A percentile compares a stretch with the other conserved stretches of the same genome.
phyloP scores from a whole-genome alignment of 2,113 vertebrate species.

The Phasianus colchicus region DNA sequence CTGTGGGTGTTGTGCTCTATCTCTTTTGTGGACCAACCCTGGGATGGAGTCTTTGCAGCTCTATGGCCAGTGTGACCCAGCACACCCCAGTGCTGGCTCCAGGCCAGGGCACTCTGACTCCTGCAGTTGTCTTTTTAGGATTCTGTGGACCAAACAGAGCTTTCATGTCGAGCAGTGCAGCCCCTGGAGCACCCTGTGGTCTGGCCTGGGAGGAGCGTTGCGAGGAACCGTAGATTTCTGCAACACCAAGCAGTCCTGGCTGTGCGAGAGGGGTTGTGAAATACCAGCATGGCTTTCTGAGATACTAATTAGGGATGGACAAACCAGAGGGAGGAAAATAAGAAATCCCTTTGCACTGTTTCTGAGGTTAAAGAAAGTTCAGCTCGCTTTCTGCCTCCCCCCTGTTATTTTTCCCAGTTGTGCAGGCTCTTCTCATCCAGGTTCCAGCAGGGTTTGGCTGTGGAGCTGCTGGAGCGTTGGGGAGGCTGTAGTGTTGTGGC shows the following conservation, averaged over 20 bases:
- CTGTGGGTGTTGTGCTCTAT: not conserved
- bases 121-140: not conserved
- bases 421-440: not conserved
- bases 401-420: not conserved
- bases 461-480: not conserved
- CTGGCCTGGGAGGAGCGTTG: not conserved
- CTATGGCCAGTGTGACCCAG: fast-evolving
- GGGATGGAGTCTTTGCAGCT: not conserved
- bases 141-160: not conserved
- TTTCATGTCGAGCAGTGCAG: not conserved
- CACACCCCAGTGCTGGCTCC: not conserved
- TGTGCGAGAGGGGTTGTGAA: not conserved
- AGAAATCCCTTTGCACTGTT: slow-evolving; percentile 55
- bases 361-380: slow-evolving; percentile 52
- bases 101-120: not conserved
- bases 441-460: not conserved
- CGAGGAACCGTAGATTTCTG: not conserved
- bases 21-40: fast-evolving
- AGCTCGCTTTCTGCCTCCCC: not conserved
- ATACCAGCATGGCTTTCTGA: not conserved
- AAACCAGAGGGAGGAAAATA: slow-evolving; percentile 55
- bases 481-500: not conserved
- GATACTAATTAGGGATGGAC: slow-evolving; percentile 67
- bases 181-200: not conserved
- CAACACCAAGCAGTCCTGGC: not conserved